Conservation (phyloP, 2,113 vertebrate species). For the Todiramphus saurophagus region DNA sequence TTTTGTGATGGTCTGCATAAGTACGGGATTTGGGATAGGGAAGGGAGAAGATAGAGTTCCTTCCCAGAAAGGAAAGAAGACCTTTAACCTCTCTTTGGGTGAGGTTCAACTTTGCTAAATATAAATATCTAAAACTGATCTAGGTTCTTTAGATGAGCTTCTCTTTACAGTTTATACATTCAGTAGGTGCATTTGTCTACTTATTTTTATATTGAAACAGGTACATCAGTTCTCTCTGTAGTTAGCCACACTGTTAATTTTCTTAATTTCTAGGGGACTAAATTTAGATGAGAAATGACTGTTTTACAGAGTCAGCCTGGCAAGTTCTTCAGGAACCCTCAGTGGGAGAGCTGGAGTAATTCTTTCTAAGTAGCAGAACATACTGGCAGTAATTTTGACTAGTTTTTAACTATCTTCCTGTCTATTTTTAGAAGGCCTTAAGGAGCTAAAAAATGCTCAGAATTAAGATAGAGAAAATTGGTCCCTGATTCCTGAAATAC, state of each 20-base stretch:
- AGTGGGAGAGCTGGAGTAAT: background rate
- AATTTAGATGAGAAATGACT: background rate
- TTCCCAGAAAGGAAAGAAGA: background rate
- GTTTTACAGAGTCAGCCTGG: background rate
- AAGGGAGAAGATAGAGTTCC: fast-evolving
- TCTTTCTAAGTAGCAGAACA: background rate
- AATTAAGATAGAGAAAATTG: background rate
- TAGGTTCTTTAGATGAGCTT: background rate
- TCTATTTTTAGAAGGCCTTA: background rate
- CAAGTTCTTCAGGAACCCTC: background rate
- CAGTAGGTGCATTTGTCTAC: background rate
- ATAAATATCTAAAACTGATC: background rate
- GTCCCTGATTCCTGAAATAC: background rate
- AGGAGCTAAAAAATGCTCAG: background rate
- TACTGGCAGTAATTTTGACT: background rate
- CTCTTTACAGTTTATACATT: background rate
- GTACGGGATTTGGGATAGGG: fast-evolving
- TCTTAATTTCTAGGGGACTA: background rate
- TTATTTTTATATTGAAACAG: background rate
- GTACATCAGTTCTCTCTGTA: background rate
- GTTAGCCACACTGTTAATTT: background rate
- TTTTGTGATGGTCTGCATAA: background rate
- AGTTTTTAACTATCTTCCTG: background rate
- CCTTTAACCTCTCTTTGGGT: background rate
- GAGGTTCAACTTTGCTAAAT: background rate